phyloP scores from a whole-genome alignment of 2,113 vertebrate genomes.

The Synchiropus splendidus region DNA sequence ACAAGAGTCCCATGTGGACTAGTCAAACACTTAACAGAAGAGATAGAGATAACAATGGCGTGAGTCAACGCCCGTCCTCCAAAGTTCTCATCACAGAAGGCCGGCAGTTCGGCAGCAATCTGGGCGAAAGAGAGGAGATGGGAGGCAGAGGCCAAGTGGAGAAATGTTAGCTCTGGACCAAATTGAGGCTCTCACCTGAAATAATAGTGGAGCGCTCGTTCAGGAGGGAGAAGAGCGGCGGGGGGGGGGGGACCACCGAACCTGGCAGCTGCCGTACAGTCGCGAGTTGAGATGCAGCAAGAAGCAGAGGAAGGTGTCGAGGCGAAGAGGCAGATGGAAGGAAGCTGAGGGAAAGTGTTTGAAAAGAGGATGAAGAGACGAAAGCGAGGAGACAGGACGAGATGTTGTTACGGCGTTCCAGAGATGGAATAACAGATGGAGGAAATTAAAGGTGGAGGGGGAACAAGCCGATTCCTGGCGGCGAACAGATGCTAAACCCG shows the following conservation, averaged over 20 bases:
- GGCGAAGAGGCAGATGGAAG: too few relatives aligned
- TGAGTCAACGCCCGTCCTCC: conserved; percentile 5
- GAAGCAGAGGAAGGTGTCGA: background rate
- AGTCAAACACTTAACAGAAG: conserved; percentile 10
- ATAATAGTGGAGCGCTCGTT: too few relatives aligned
- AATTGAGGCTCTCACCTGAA: too few relatives aligned
- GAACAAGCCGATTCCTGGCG: too few relatives aligned
- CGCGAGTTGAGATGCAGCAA: conserved; percentile 3
- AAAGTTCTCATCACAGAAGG: conserved; percentile 11
- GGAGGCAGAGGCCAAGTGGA: background rate
- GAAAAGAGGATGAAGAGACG: background rate
- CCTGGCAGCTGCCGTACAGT: conserved; percentile 12
- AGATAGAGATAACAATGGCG: conserved; percentile 7
- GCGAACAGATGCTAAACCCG: too few relatives aligned
- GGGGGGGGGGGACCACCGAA: background rate
- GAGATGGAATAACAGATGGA: background rate
- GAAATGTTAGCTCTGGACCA: too few relatives aligned
- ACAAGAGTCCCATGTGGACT: background rate
- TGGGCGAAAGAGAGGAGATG: conserved; percentile 4
- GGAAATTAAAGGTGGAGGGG: background rate
- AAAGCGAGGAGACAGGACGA: background rate
- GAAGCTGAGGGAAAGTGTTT: too few relatives aligned
- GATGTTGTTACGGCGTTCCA: background rate
- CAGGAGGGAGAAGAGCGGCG: too few relatives aligned
- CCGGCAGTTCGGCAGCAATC: conserved; percentile 23